Base-by-base conservation (phyloP, 2,797 vertebrate species). In the Rallus crepitans region DNA sequence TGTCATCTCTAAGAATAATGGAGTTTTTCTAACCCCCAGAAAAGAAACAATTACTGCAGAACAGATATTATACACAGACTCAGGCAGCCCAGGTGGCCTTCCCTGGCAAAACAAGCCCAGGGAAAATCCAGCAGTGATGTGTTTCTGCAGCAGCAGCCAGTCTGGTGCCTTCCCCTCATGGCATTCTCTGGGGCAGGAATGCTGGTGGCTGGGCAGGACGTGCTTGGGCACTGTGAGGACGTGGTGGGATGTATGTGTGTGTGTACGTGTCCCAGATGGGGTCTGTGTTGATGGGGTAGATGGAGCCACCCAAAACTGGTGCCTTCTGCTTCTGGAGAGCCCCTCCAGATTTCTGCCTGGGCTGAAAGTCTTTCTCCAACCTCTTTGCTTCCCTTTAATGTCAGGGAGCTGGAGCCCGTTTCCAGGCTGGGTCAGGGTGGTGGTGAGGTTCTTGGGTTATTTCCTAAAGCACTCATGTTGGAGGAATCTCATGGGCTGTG, bases 1-100 rank as follows among this genome's bases (percentile, higher is more conserved):
- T 82, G 86, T 80, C 91, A 91, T 70, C 72, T 52, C 42, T 77
- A 45, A 78, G 72, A 79, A 70, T 50, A 53, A 82, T 42, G 82
- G 30, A 0, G 11, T 48, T 90, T 81, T 78, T 81, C 40, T 82
- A 65, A 65, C 52, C 66, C 61, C 66, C n/a, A 61, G 79, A 65
- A 82, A 47, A 84, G 47, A 90, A 87, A 40, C 78, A 87, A 19
- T 83, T 50, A 33, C 82, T 47, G 60, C 56, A 52, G 75, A 77
- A 47, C 5, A 87, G 70, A 37, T 48, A 45, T 28, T 37, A 42
- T 33, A 31, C 31, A 3, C 40, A 19, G 17, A 16, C 39, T 30
- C 31, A 57, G 7, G 42, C 80, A 69, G 66, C 40, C 76, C 76
- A 60, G 56, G 19, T 35, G 33, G 76, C 52, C 28, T 40, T 63